These are phyloP conservation scores for Heliocidaris tuberculata DNA, from an alignment of 35 echinoderm and acorn worm genomes.

Conservation along the genomic window DNA sequence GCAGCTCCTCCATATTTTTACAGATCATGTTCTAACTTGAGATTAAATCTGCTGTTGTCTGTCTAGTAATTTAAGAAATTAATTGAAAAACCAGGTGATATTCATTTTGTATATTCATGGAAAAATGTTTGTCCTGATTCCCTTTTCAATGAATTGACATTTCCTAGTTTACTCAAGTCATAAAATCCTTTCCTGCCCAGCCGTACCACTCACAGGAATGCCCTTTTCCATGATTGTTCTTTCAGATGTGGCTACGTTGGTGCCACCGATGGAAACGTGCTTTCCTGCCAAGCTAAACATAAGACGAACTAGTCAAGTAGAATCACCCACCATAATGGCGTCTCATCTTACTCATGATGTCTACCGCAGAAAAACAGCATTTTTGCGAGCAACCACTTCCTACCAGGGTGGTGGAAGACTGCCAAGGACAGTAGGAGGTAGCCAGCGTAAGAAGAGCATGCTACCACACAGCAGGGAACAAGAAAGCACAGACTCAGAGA, in stretches of 20 bases:
- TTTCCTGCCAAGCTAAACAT: conserved; percentile 31
- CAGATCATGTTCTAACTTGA: too few relatives aligned
- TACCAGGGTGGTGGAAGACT: background rate
- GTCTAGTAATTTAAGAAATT: too few relatives aligned
- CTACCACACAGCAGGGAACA: background rate
- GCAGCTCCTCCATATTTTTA: too few relatives aligned
- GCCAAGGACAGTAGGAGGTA: conserved; percentile 15
- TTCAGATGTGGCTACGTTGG: conserved; percentile 29
- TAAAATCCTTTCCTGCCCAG: background rate
- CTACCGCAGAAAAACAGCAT: conserved; percentile 24
- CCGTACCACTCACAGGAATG: background rate
- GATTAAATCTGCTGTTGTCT: too few relatives aligned
- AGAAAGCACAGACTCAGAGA: conserved; percentile 77
- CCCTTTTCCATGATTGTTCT: background rate
- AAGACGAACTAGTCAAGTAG: background rate
- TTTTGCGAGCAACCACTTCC: conserved; percentile 21
- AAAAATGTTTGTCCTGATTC: background rate
- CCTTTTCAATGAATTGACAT: background rate
- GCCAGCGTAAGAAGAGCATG: conserved; percentile 29
- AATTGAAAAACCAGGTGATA: background rate
- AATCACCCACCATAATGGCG: background rate
- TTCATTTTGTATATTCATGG: background rate
- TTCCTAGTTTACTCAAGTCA: background rate
- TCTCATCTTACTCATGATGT: conserved; percentile 29
- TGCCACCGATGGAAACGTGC: conserved; percentile 37